Evolutionary conservation across 2,888 invertebrate genomes (phyloP).

Genomic region (Morinoia aosen): DNA sequence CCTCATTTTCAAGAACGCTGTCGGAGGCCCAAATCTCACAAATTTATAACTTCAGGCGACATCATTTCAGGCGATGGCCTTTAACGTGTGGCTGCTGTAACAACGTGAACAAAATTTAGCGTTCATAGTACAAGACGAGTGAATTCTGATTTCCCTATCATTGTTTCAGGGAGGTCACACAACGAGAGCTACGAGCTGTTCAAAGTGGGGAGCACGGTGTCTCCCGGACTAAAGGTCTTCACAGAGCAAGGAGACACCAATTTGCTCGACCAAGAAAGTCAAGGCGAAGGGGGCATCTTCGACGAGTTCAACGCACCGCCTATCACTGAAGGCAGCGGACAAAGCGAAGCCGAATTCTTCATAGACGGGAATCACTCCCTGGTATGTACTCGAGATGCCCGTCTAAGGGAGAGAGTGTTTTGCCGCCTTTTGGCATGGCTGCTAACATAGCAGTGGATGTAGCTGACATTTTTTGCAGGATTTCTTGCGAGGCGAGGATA

Average conservation of each 20-base stretch:
- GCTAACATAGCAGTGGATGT: not conserved
- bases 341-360: conserved; percentile 86
- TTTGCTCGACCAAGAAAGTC: conserved; percentile 78
- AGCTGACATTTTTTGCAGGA: not conserved
- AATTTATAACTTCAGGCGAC: not conserved
- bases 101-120: not conserved
- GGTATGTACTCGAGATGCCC: conserved; percentile 73
- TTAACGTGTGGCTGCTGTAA: not conserved
- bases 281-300: conserved; percentile 84
- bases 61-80: not conserved
- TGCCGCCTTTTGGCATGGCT: not conserved
- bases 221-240: conserved; percentile 84
- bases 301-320: conserved; percentile 86
- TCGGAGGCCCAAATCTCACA: not conserved
- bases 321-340: conserved; percentile 75
- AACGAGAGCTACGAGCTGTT: conserved; percentile 85
- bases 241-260: conserved; percentile 88
- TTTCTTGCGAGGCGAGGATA: not conserved
- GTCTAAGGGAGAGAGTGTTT: not conserved
- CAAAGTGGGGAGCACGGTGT: conserved; percentile 83
- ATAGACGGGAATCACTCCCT: conserved; percentile 92
- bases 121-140: not conserved
- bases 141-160: not conserved
- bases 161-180: conserved; percentile 85
- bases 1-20: not conserved